Conservation (phyloP, 2,888 invertebrate genomes). For the Lasioglossum leucozonium region DNA sequence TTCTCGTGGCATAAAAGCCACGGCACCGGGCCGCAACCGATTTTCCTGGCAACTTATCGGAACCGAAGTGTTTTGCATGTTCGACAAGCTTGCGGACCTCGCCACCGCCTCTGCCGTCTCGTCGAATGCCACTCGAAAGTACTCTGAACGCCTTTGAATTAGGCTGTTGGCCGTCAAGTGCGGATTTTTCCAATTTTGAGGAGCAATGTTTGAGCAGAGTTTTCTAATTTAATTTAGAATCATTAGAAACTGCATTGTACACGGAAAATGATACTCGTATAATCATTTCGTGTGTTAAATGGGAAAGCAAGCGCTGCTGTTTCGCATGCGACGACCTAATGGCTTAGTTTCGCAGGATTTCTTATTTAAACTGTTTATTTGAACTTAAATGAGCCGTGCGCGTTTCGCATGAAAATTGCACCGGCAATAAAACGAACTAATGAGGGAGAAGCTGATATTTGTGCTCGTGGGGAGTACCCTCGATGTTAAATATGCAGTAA, state of each 20-base stretch:
- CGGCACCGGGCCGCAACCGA: not conserved
- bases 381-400: not conserved
- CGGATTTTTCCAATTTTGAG: not conserved
- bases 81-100: not conserved
- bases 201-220: too few species aligned
- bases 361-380: conserved; percentile 1
- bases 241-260: not conserved
- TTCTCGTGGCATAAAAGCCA: conserved; percentile 20
- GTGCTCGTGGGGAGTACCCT: not conserved
- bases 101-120: not conserved
- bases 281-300: not conserved
- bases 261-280: not conserved
- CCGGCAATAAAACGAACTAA: conserved; percentile 6
- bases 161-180: not conserved
- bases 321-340: not conserved
- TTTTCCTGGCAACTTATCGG: conserved; percentile 52
- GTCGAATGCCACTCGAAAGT: not conserved
- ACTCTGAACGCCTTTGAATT: not conserved
- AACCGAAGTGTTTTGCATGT: conserved; percentile 29
- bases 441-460: not conserved
- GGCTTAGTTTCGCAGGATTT: not conserved
- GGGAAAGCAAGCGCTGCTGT: not conserved
- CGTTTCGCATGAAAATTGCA: not conserved
- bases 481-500: conserved; percentile 8
- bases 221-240: too few species aligned